These are phyloP conservation scores for Eremophila alpestris DNA, from an alignment of 2,797 vertebrate species.

Conservation along the genomic window DNA sequence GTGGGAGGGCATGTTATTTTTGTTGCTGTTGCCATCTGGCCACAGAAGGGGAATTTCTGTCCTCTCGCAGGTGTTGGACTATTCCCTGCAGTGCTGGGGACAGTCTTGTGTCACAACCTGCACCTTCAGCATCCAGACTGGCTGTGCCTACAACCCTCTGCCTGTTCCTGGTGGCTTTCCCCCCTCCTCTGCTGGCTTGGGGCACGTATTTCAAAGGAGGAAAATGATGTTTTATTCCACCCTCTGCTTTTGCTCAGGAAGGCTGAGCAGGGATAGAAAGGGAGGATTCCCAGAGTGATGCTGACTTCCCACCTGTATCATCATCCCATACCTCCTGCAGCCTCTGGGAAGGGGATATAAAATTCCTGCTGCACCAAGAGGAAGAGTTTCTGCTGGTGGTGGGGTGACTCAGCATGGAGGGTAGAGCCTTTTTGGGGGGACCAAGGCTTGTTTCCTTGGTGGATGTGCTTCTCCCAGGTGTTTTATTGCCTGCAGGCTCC, in stretches of 20 bases:
- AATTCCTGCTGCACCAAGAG: accelerated
- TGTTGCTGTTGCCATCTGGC: not conserved
- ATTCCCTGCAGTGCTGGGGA: not conserved
- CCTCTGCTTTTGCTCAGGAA: not conserved
- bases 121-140: not conserved
- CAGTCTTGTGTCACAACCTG: not conserved
- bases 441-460: not conserved
- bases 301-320: not conserved
- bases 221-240: not conserved
- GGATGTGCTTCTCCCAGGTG: not conserved
- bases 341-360: not conserved
- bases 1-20: not conserved
- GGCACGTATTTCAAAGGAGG: not conserved
- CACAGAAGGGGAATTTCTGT: not conserved
- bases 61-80: not conserved
- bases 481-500: conserved; percentile 34
- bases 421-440: not conserved
- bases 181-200: accelerated
- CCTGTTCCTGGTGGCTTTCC: not conserved
- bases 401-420: not conserved
- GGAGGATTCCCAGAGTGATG: not conserved
- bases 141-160: not conserved
- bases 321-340: not conserved
- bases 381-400: not conserved
- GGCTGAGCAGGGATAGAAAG: not conserved